Evolutionary conservation across 2,113 vertebrate species (phyloP).

Genomic region (Dicerorhinus sumatrensis): DNA sequence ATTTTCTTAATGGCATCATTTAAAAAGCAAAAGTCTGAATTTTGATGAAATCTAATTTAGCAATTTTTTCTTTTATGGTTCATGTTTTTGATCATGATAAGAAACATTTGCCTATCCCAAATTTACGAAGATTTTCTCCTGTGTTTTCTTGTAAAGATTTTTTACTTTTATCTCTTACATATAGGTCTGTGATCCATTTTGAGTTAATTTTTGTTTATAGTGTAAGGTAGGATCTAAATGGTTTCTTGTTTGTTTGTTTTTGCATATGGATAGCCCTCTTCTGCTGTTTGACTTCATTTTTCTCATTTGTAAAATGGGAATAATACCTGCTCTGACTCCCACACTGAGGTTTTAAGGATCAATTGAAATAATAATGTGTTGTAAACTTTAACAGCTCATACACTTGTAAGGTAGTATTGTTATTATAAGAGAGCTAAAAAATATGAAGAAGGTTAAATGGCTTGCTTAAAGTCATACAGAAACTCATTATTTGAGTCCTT

Average conservation of each 20-base stretch:
- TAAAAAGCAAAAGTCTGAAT: conserved; percentile 10
- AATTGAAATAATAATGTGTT: conserved; percentile 37
- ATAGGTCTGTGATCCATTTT: neutral
- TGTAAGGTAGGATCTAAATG: neutral
- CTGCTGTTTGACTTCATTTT: conserved; percentile 41
- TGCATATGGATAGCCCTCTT: neutral
- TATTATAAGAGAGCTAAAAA: conserved; percentile 45
- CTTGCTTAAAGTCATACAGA: conserved; percentile 24
- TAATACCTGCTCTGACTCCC: neutral
- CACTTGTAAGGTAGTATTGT: neutral
- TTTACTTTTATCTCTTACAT: conserved; percentile 41
- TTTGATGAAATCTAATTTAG: conserved; percentile 43
- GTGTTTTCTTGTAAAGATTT: neutral
- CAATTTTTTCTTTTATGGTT: conserved; percentile 22
- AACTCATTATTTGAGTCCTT: conserved; percentile 39
- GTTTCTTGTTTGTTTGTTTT: conserved; percentile 31
- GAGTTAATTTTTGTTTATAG: conserved; percentile 1
- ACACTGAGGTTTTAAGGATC: neutral
- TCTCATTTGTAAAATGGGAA: conserved; percentile 46
- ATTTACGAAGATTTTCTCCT: neutral
- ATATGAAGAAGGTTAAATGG: conserved; percentile 9
- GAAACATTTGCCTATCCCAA: conserved; percentile 50
- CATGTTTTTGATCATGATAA: neutral
- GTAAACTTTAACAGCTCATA: conserved; percentile 16
- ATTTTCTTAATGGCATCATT: conserved; percentile 43